Base-by-base conservation (phyloP, 2,797 vertebrate species). In the Notamacropus eugenii region DNA sequence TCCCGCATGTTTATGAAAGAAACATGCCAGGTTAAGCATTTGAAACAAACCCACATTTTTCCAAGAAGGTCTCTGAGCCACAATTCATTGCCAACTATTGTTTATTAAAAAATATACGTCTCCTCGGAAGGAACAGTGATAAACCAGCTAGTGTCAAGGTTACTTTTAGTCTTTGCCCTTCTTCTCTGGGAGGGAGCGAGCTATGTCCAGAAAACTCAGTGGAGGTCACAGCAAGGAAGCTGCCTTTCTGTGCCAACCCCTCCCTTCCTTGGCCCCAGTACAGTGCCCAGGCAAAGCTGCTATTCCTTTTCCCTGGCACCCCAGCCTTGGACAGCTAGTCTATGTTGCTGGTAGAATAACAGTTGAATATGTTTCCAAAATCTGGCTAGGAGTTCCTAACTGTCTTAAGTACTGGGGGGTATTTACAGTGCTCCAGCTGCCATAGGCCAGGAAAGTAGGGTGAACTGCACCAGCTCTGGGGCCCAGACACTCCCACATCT, bases 91-190 rank as follows among this genome's bases (percentile, higher is more conserved):
- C 98, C 74, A 99, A 99, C 98, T 98, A 98, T 98, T 98, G 57
- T 98, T 99, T 99, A 99, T 99, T 99, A 98, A 99, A 99, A 99
- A 99, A 99, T 99, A 99, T 98, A 99, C 95, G 98, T 99, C 98
- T 99, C 99, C 99, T 99, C 97, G 98, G 98, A 99, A 99, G 98
- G 98, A 99, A 98, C 98, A 98, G 98, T 98, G 98, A 97, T 98
- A 98, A 98, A 98, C 97, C 98, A 97, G 98, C 98, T 98, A 98
- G 97, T 96, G 97, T 97, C 98, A 98, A 98, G 98, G 98, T 97
- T 98, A 98, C 98, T 98, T 97, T 97, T 98, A 97, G 98, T 97
- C 98, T 98, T 97, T 95, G 96, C 96, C 98, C 98, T 98, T 97
- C 94, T 98, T 98, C 98, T 96, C 97, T 94, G 96, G 95, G 97